phyloP scores from a whole-genome alignment of 2,113 vertebrate species.

The Cisticola juncidis region DNA sequence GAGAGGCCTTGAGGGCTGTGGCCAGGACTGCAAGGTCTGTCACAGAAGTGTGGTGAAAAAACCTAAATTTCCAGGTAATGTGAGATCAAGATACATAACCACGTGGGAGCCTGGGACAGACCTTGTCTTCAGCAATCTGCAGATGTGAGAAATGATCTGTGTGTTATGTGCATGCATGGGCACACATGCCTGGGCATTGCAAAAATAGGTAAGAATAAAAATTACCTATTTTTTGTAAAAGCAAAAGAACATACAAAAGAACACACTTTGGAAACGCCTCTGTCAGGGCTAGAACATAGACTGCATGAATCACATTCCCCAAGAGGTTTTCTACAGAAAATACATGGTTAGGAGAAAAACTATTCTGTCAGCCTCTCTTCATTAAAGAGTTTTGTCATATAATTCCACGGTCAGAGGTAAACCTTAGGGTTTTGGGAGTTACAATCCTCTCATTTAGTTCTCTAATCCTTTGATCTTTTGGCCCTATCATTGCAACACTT shows the following conservation, averaged over 20 bases:
- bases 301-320: not conserved
- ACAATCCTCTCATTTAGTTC: not conserved
- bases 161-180: too few relatives aligned
- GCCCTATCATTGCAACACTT: not conserved
- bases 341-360: not conserved
- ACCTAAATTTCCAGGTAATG: rapidly evolving
- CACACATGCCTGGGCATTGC: not conserved
- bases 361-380: not conserved
- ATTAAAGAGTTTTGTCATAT: not conserved
- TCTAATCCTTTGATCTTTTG: not conserved
- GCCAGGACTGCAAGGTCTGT: not conserved
- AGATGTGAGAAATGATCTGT: not conserved
- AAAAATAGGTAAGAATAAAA: not conserved
- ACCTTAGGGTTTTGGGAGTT: not conserved
- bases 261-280: not conserved
- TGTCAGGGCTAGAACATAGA: not conserved
- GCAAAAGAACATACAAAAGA: not conserved
- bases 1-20: not conserved
- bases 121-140: not conserved
- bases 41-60: not conserved
- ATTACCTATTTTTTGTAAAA: not conserved
- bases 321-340: not conserved
- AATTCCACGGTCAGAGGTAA: not conserved
- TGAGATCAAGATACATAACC: not conserved
- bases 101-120: not conserved